phyloP scores from a whole-genome alignment of 2,113 vertebrate species.

The Pelecanus crispus region DNA sequence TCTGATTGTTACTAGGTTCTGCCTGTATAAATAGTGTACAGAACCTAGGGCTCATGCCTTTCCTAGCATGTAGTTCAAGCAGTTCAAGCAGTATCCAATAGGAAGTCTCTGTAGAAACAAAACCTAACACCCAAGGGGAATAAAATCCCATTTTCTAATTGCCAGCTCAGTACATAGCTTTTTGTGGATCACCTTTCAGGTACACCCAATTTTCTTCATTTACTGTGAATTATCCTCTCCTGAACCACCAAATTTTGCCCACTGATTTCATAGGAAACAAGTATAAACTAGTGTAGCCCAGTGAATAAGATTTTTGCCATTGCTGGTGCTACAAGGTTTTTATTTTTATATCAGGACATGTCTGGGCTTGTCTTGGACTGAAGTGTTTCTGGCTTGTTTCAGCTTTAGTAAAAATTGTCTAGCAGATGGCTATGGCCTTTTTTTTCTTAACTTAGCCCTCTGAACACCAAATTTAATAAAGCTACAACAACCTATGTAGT shows the following conservation, averaged over 20 bases:
- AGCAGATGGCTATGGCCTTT: not conserved
- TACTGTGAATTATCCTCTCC: not conserved
- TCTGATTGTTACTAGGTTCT: not conserved
- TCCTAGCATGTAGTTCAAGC: not conserved
- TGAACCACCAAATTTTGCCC: not conserved
- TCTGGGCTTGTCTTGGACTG: not conserved
- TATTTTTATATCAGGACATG: not conserved
- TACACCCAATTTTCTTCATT: not conserved
- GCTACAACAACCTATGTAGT: not conserved
- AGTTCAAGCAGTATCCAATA: not conserved
- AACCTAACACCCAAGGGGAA: not conserved
- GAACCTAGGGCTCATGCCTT: not conserved
- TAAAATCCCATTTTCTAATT: not conserved
- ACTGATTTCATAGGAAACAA: not conserved
- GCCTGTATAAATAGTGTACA: not conserved
- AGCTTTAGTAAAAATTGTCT: not conserved
- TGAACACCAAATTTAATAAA: not conserved
- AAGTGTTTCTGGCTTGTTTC: not conserved
- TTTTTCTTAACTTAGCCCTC: not conserved
- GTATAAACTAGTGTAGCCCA: not conserved
- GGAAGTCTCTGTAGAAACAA: not conserved
- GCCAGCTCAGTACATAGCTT: not conserved
- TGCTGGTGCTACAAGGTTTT: not conserved
- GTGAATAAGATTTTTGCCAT: not conserved
- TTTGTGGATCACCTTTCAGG: not conserved